Percentiles rank a stretch among this genome's conserved stretches.
These are phyloP conservation scores for Aculops lycopersici DNA, from an alignment of 1,140 invertebrate species.

Conservation along the genomic window DNA sequence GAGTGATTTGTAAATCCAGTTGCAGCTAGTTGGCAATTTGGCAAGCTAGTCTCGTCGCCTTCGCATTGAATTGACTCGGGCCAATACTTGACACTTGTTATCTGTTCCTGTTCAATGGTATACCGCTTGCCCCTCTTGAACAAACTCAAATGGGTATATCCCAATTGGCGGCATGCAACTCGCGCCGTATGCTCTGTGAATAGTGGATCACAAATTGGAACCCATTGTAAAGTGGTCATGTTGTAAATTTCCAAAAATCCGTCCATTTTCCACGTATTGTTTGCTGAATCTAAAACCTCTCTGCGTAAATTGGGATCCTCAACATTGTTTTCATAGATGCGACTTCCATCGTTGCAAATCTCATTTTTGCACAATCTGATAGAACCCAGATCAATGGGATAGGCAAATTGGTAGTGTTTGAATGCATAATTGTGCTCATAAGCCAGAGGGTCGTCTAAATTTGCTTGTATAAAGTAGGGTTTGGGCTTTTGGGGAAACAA, in stretches of 20 bases:
- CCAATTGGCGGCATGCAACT: constrained; percentile 76
- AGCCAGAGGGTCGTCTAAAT: neutral
- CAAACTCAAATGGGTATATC: constrained; percentile 53
- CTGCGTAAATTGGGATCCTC: neutral
- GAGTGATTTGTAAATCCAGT: constrained; percentile 47
- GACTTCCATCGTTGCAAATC: constrained; percentile 12
- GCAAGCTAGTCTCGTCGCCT: constrained; percentile 46
- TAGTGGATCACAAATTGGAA: constrained; percentile 69
- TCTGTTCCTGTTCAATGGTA: constrained; percentile 51
- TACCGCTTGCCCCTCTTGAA: constrained; percentile 41
- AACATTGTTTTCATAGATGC: neutral
- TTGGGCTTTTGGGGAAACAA: neutral
- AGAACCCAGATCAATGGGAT: neutral
- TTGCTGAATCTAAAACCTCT: neutral
- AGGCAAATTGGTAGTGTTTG: neutral
- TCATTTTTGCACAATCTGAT: constrained; percentile 14
- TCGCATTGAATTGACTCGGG: constrained; percentile 49
- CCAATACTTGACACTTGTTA: constrained; percentile 63
- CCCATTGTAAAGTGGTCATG: constrained; percentile 68
- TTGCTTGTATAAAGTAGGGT: neutral
- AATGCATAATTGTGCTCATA: neutral
- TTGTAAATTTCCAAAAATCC: constrained; percentile 84
- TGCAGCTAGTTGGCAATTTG: constrained; percentile 45
- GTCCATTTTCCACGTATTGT: no score
- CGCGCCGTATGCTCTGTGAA: constrained; percentile 78